Evolutionary conservation across 2,888 invertebrate genomes (phyloP).

Genomic region (Amblyteles armatorius): DNA sequence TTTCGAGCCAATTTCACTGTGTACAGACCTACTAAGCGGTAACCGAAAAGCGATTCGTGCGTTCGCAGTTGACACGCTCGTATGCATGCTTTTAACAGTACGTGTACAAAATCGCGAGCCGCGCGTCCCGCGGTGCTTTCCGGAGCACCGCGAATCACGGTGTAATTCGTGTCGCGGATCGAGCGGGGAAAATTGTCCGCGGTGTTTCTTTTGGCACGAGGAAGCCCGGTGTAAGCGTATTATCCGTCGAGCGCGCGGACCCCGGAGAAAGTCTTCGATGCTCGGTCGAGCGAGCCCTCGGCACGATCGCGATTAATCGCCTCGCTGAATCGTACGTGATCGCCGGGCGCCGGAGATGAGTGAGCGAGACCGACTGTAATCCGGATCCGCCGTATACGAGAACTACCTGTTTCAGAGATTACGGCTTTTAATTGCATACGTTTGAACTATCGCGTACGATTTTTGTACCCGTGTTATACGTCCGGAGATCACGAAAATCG

Average conservation of each 20-base stretch:
- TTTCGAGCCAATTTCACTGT: no score
- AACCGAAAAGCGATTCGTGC: no score
- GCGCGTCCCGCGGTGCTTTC: background rate
- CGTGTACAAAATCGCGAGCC: background rate
- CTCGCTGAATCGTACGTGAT: conserved; percentile 44
- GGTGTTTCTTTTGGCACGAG: conserved; percentile 37
- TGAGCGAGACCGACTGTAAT: conserved; percentile 23
- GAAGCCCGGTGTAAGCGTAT: conserved; percentile 41
- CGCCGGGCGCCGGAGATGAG: conserved; percentile 38
- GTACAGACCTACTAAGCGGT: no score
- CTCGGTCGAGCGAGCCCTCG: conserved; percentile 51
- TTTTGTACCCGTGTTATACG: background rate
- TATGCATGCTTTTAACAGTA: background rate
- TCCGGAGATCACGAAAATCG: conserved; percentile 13
- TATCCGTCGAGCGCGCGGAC: conserved; percentile 35
- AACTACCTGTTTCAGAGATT: conserved; percentile 30
- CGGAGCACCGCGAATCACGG: conserved; percentile 11
- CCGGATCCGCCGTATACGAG: conserved; percentile 10
- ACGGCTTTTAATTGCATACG: background rate
- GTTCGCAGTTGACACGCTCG: no score
- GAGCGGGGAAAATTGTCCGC: conserved; percentile 49
- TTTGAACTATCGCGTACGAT: background rate
- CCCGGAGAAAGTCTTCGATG: conserved; percentile 65
- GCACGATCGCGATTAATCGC: conserved; percentile 57
- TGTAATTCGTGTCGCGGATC: conserved; percentile 46